Conservation (phyloP, 2,797 vertebrate genomes). For the Tragopan temminckii region DNA sequence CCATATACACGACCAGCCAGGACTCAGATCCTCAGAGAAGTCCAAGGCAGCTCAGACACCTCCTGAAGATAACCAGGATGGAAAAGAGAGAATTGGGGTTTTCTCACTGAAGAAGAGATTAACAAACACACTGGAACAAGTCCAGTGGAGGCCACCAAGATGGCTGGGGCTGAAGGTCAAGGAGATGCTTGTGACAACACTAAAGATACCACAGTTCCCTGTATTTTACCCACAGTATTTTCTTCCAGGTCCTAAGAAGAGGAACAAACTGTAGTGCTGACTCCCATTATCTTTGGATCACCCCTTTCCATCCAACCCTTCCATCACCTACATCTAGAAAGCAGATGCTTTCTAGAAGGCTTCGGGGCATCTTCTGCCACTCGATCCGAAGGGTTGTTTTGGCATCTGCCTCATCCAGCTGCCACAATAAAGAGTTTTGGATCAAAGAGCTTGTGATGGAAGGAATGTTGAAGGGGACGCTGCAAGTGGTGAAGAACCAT, state of each 20-base stretch:
- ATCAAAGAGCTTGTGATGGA: not conserved
- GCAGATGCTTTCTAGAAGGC: not conserved
- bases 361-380: not conserved
- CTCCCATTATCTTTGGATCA: not conserved
- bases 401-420: not conserved
- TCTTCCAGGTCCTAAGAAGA: not conserved
- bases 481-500: not conserved
- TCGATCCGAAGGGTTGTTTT: fast-evolving
- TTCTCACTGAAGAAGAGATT: not conserved
- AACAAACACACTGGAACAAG: not conserved
- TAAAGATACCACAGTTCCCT: not conserved
- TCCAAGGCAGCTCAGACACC: not conserved
- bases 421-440: not conserved
- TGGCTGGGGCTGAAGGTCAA: fast-evolving
- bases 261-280: fast-evolving
- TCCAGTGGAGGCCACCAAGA: not conserved
- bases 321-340: not conserved
- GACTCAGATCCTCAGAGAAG: not conserved
- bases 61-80: not conserved
- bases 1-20: not conserved
- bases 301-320: not conserved
- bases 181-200: not conserved
- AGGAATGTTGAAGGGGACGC: not conserved
- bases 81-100: not conserved
- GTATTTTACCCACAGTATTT: not conserved